phyloP scores from a whole-genome alignment of 2,797 vertebrate genomes.

The Oreochromis mossambicus region DNA sequence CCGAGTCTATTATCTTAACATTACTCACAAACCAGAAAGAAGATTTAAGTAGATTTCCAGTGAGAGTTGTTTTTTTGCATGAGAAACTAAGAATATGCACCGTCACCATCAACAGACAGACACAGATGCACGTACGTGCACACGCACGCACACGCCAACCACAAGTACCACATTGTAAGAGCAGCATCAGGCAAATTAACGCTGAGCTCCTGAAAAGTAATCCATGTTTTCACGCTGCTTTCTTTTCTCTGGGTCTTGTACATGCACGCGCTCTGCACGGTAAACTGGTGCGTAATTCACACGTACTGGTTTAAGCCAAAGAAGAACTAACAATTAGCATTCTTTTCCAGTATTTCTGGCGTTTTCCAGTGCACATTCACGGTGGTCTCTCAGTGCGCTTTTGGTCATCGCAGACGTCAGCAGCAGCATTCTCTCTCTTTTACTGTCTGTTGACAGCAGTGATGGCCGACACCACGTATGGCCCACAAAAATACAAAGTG shows the following conservation, averaged over 20 bases:
- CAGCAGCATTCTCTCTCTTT: background rate
- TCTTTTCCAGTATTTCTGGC: constrained; percentile 10
- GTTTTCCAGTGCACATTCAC: background rate
- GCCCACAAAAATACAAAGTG: constrained; percentile 23
- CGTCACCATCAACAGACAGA: background rate
- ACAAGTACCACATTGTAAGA: constrained; percentile 40
- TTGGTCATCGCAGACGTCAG: constrained; percentile 2
- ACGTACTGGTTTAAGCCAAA: background rate
- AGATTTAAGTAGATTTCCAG: constrained; percentile 53
- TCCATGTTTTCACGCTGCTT: constrained; percentile 13
- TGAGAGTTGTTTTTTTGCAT: constrained; percentile 1
- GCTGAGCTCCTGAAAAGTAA: constrained; percentile 51
- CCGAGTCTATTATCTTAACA: constrained; percentile 35
- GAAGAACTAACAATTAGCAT: background rate
- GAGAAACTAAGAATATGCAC: background rate
- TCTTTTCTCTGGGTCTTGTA: background rate
- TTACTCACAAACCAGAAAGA: constrained; percentile 40
- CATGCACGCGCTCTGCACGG: background rate
- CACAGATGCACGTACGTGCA: background rate
- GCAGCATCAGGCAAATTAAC: constrained; percentile 50
- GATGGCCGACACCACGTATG: background rate
- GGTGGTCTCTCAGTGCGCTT: background rate
- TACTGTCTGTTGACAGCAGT: constrained; percentile 32
- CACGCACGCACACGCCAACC: constrained; percentile 7
- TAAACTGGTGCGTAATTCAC: background rate